phyloP scores from a whole-genome alignment of 2,797 vertebrate species.

The Acanthurus leucopareius region DNA sequence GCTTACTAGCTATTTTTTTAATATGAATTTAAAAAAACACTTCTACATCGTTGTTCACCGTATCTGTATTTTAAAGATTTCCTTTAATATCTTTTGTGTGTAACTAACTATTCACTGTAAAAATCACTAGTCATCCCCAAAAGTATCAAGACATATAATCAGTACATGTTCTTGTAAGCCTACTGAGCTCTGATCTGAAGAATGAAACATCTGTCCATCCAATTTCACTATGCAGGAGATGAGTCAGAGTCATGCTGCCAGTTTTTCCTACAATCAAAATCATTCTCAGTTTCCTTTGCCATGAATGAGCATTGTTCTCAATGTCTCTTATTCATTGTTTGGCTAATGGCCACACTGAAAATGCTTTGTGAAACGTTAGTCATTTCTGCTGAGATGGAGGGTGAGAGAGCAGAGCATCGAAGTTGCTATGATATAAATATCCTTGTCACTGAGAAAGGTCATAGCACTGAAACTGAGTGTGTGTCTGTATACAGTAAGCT shows the following conservation, averaged over 20 bases:
- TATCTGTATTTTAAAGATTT: not conserved
- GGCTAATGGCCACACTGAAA: slow-evolving; percentile 22
- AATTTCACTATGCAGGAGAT: slow-evolving; percentile 57
- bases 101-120: not conserved
- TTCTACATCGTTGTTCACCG: not conserved
- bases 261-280: slow-evolving; percentile 44
- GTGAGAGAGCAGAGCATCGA: slow-evolving; percentile 10
- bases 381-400: slow-evolving; percentile 8
- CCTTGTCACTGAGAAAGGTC: slow-evolving; percentile 37
- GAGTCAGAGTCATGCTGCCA: slow-evolving; percentile 71
- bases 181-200: slow-evolving; percentile 35
- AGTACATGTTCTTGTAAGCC: slow-evolving; percentile 4
- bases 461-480: slow-evolving; percentile 1
- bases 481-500: not conserved
- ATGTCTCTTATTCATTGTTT: slow-evolving; percentile 33
- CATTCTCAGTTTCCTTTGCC: slow-evolving; percentile 52
- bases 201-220: slow-evolving; percentile 64
- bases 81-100: not conserved
- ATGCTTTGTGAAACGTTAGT: slow-evolving; percentile 29
- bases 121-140: not conserved
- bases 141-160: not conserved
- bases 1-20: not conserved
- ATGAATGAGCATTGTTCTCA: slow-evolving; percentile 64
- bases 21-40: not conserved
- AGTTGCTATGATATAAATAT: slow-evolving; percentile 30